Conservation (phyloP, 2,797 vertebrate genomes). For the Aldrovandia affinis region DNA sequence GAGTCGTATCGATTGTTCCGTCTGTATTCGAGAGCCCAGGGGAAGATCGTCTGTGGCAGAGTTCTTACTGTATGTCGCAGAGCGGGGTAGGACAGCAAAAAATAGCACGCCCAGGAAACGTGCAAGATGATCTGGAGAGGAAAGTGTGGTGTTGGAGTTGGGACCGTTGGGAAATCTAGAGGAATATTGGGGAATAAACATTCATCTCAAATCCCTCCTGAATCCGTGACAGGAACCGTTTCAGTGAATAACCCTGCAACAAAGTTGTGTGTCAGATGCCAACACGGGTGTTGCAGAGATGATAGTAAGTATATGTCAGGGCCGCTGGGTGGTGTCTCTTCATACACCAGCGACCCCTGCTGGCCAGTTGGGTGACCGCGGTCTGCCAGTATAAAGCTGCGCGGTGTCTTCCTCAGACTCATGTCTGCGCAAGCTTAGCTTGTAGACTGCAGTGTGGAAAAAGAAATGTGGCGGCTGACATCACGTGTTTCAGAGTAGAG, state of each 20-base stretch:
- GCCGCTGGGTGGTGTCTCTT: not conserved
- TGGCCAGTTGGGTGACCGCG: too few species aligned
- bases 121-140: conserved; percentile 30
- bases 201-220: not conserved
- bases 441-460: too few species aligned
- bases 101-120: conserved; percentile 35
- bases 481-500: too few species aligned
- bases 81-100: conserved; percentile 13
- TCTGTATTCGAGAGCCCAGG: not conserved
- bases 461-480: too few species aligned
- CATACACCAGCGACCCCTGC: too few species aligned
- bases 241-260: too few species aligned
- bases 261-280: not conserved
- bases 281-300: not conserved
- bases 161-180: not conserved
- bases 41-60: conserved; percentile 9
- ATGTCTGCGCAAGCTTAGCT: too few species aligned
- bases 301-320: not conserved
- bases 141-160: not conserved
- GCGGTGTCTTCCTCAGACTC: too few species aligned
- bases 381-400: too few species aligned
- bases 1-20: not conserved
- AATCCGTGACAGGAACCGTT: not conserved
- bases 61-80: conserved; percentile 28
- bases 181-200: not conserved